A percentile compares a stretch with the other conserved stretches of the same genome.
phyloP scores from a whole-genome alignment of 2,888 invertebrate genomes.

The Eulithis testata region DNA sequence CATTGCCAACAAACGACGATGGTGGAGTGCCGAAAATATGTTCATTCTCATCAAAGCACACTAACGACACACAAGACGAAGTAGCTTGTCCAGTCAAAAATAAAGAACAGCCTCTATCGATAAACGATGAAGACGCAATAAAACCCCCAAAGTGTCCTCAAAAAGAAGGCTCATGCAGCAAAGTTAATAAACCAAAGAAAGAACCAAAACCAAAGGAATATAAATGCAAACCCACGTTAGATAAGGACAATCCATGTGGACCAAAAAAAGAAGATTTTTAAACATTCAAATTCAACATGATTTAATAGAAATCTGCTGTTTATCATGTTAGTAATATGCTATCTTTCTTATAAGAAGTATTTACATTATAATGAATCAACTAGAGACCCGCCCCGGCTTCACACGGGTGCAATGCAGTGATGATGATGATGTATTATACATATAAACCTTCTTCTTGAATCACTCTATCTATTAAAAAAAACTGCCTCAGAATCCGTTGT shows the following conservation, averaged over 20 bases:
- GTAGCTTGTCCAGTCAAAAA: conserved; percentile 6
- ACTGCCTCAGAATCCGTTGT: no score
- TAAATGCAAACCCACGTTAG: conserved; percentile 14
- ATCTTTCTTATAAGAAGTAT: no score
- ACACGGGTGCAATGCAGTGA: no score
- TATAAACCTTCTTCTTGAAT: no score
- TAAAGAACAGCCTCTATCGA: conserved; percentile 8
- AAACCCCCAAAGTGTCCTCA: conserved; percentile 27
- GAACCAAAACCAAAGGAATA: conserved; percentile 13
- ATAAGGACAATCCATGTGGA: conserved; percentile 23
- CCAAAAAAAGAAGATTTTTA: conserved; percentile 2
- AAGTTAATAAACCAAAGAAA: conserved; percentile 7
- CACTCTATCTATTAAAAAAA: no score
- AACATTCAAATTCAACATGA: no score
- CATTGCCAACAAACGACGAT: neutral
- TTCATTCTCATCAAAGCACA: neutral
- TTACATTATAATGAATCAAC: no score
- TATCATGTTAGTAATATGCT: no score
- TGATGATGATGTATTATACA: no score
- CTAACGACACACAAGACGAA: conserved; percentile 11
- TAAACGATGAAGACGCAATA: conserved; percentile 10
- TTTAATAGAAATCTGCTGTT: neutral
- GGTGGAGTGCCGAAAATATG: neutral
- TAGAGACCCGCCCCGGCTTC: no score
- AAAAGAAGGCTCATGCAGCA: conserved; percentile 4